Percentiles rank a stretch among this genome's conserved stretches.
These are phyloP conservation scores for Cliona cf. orientalis DNA, from an alignment of 37 sponge, comb jelly and placozoan genomes.

Conservation along the genomic window DNA sequence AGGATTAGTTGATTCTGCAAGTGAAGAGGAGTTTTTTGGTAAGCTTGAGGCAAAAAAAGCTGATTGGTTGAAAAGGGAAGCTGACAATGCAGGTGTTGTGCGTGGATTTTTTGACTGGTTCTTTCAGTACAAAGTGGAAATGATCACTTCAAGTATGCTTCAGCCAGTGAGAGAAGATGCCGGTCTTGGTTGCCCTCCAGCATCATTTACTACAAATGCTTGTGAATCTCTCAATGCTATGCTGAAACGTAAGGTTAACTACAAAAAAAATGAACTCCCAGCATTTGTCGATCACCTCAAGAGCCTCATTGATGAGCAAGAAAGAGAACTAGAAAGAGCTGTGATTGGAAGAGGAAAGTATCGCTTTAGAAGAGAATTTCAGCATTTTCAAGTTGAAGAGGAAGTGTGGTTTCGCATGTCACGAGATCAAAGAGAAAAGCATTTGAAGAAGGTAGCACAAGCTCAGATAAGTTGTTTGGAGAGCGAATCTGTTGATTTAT, in stretches of 20 bases:
- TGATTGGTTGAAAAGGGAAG: no score
- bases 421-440: conserved; percentile 22
- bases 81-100: background rate
- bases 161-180: background rate
- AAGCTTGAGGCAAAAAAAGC: background rate
- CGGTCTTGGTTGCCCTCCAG: background rate
- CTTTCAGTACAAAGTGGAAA: conserved; percentile 15
- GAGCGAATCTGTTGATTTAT: background rate
- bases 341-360: conserved; percentile 51
- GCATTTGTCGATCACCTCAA: conserved; percentile 25
- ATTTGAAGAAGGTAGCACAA: conserved; percentile 10
- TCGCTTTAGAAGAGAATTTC: conserved; percentile 18
- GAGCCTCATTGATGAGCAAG: conserved; percentile 40
- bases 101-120: background rate
- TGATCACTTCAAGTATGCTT: background rate
- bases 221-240: conserved; percentile 24
- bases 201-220: conserved; percentile 16
- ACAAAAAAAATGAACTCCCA: conserved; percentile 21
- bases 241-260: background rate
- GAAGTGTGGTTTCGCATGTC: conserved; percentile 40
- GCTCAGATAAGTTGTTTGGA: no score
- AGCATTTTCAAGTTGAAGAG: conserved; percentile 32
- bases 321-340: conserved; percentile 50
- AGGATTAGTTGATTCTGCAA: background rate
- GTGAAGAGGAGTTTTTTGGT: background rate